Percentiles rank a stretch among this genome's conserved stretches.
These are phyloP conservation scores for Drosophila orosa DNA, from an alignment of 1,140 invertebrate species.

Conservation along the genomic window DNA sequence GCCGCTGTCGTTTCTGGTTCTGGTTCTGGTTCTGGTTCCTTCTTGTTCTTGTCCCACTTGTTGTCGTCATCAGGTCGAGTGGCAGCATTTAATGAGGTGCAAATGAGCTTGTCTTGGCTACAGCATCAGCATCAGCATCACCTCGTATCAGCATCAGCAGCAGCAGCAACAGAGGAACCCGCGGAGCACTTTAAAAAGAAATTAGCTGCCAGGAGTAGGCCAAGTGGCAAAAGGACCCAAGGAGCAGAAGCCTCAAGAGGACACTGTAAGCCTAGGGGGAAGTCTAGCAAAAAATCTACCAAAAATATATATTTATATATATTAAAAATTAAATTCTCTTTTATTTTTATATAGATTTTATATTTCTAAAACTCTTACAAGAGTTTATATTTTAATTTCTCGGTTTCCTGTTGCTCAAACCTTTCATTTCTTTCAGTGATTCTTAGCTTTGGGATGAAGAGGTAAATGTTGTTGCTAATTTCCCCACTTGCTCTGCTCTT, in stretches of 20 bases:
- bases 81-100: conserved; percentile 83
- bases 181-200: conserved; percentile 77
- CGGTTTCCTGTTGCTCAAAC: background rate
- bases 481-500: conserved; percentile 65
- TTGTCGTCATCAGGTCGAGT: conserved; percentile 74
- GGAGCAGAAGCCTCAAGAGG: conserved; percentile 10
- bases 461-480: conserved; percentile 80
- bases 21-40: background rate
- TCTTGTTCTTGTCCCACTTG: conserved; percentile 36
- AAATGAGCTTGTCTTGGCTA: conserved; percentile 77
- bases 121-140: conserved; percentile 36
- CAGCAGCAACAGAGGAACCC: background rate
- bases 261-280: background rate
- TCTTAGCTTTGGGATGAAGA: conserved; percentile 48
- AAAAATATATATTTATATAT: background rate
- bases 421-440: conserved; percentile 8
- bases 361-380: background rate
- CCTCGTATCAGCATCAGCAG: conserved; percentile 16
- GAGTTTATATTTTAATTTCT: background rate
- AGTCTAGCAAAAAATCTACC: no score
- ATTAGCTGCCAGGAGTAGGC: conserved; percentile 80
- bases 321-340: background rate
- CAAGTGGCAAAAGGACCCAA: conserved; percentile 66
- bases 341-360: background rate
- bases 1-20: conserved; percentile 19